Base-by-base conservation (phyloP, 2,797 vertebrate species). In the Pachyuromys duprasi region DNA sequence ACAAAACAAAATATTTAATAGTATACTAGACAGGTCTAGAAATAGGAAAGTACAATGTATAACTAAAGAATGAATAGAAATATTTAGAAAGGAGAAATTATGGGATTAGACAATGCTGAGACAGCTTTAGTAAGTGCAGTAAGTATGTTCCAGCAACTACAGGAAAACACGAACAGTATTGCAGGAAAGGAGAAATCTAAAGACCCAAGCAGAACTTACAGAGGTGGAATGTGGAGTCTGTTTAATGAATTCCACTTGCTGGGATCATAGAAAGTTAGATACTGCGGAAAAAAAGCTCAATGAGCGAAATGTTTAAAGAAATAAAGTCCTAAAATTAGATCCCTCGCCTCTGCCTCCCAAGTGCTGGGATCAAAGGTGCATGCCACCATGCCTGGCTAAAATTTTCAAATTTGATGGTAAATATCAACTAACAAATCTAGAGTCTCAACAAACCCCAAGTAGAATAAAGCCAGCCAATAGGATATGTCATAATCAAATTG, bases 1-100 rank as follows among this genome's bases (percentile, higher is more conserved):
- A 72, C 49, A 93, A 88, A 93, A 81, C 49, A 42, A 80, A 94
- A 20, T n/a, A 87, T 28, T 93, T 15, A 74, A 18, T 26, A 86
- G 65, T 39, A 72, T 62, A 63, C 49, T 67, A 26, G 28, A 75
- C 7, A 33, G 67, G 24, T 76, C 84, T 91, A 89, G 24, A 91
- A 86, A 17, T 53, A 65, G 65, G 53, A 87, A 65, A 96, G 60
- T 70, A 42, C 82, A 90, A 45, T 20, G 72, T 36, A 65, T 67
- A 91, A 69, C n/a, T 17, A 74, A 93, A 93, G 28, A 93, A n/a
- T 24, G 33, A 57, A 18, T 45, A 55, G 36, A 22, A 15, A 72
- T 18, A 82, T 36, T 1, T 39, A 90, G 79, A 86, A 93, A 80
- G 26, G 28, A 93, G 76, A 94, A 80, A 60, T 87, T 18, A 36